A percentile compares a stretch with the other conserved stretches of the same genome.
Evolutionary conservation across 2,113 vertebrate species (phyloP).

Genomic region (Anser brachyrhynchus): DNA sequence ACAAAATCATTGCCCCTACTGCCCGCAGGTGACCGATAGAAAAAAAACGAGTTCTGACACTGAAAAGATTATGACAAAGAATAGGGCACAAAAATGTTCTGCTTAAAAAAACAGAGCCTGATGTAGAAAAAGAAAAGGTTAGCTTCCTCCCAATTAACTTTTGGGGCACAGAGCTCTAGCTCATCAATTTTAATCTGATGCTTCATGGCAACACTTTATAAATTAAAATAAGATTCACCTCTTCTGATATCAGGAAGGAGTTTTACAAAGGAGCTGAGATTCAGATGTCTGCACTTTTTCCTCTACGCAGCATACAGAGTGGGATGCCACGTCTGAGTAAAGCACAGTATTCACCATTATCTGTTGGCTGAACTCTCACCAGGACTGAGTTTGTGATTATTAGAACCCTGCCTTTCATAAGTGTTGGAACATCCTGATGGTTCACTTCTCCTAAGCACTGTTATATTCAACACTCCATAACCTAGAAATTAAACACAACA

Average conservation of each 20-base stretch:
- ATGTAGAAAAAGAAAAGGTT: background rate
- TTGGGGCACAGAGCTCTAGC: background rate
- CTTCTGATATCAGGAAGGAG: background rate
- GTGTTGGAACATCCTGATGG: background rate
- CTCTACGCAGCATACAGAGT: background rate
- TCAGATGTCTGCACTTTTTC: background rate
- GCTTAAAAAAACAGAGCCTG: background rate
- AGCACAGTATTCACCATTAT: background rate
- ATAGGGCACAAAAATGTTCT: background rate
- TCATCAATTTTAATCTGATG: background rate
- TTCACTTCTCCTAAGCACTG: background rate
- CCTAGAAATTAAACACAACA: background rate
- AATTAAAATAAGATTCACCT: background rate
- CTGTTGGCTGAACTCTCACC: background rate
- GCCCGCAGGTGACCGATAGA: background rate
- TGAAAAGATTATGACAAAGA: slow-evolving; percentile 10
- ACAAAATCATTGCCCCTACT: background rate
- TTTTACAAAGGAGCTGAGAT: background rate
- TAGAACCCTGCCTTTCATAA: background rate
- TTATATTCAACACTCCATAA: background rate
- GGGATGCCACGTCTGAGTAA: background rate
- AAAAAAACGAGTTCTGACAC: background rate
- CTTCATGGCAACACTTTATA: background rate
- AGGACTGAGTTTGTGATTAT: background rate
- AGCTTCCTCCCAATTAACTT: slow-evolving; percentile 19